Base-by-base conservation (phyloP, 2,888 invertebrate genomes). In the Hedya salicella region DNA sequence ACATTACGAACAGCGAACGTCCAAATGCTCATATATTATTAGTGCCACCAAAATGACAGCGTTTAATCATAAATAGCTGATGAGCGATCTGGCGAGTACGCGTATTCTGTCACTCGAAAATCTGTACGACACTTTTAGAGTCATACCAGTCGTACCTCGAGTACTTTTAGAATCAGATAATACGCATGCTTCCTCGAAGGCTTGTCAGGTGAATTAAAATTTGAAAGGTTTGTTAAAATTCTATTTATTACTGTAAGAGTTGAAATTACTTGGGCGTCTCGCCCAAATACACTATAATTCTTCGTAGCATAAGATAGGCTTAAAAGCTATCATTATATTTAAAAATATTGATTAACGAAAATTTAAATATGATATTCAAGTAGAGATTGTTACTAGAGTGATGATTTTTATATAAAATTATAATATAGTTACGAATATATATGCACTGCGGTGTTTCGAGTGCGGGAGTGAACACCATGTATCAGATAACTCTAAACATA, bases 351-450 rank as follows among this genome's bases (percentile, higher is more conserved):
- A 88, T 82, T 86, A 88, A 85, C 79, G 87, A 81, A 75, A 77
- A 85, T 85, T 78, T 81, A 83, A 86, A 83, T 89, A 89, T 86
- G 77, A 82, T 86, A 91, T 88, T 84, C 89, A 80, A 82, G 91
- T 91, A 92, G 91, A 87, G 78, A 88, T 92, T 92, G 92, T 92
- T 92, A 92, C 82, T 92, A 91, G 89, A 88, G 85, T 86, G 89
- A 87, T 89, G 89, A 86, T 89, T 91, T 91, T 91, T 91, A 83
- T 86, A 86, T 80, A 89, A 88, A 83, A 81, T 72, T 82, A 82
- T 82, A 78, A 85, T 83, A 75, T 80, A 81, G 79, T 81, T 81
- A 81, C 54, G 67, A 71, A 80, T 76, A 77, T 75, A 78, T 76
- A 70, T 70, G 64, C 77, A 72, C 78, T 77, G 75, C 77, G 82